Percentiles rank a stretch among this genome's conserved stretches.
Evolutionary conservation across 1,140 invertebrate genomes (phyloP).

Genomic region (Leptestheria dahalacensis): DNA sequence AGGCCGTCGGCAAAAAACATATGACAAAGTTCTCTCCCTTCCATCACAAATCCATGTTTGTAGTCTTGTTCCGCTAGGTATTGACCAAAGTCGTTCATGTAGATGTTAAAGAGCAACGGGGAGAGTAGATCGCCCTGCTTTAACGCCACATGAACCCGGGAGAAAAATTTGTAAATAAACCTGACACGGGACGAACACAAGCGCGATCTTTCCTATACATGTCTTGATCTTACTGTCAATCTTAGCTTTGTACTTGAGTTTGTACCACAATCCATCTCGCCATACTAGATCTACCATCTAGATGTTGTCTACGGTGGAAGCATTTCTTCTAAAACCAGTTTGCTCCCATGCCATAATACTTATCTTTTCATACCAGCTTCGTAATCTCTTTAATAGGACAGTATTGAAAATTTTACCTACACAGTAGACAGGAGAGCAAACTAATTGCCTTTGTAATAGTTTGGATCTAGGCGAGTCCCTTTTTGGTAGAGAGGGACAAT

Average conservation of each 20-base stretch:
- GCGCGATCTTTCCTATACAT: neutral
- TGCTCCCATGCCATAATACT: neutral
- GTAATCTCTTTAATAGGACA: neutral
- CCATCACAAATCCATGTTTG: too few species aligned
- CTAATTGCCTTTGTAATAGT: neutral
- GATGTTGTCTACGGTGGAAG: neutral
- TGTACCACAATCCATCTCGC: neutral
- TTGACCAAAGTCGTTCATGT: too few species aligned
- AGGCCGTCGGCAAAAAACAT: too few species aligned
- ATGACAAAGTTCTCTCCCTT: too few species aligned
- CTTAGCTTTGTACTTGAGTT: neutral
- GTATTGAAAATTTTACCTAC: neutral
- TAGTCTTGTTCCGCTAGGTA: too few species aligned
- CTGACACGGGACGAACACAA: neutral
- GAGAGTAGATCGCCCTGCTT: neutral
- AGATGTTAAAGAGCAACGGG: too few species aligned
- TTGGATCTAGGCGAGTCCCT: neutral
- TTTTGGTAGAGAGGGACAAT: neutral
- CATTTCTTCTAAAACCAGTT: neutral
- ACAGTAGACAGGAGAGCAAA: neutral
- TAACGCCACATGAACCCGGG: too few species aligned
- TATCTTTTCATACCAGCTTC: neutral
- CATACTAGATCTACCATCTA: neutral
- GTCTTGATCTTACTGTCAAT: neutral
- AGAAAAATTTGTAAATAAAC: neutral